Evolutionary conservation across 2,113 vertebrate genomes (phyloP).

Genomic region (Passer montanus): DNA sequence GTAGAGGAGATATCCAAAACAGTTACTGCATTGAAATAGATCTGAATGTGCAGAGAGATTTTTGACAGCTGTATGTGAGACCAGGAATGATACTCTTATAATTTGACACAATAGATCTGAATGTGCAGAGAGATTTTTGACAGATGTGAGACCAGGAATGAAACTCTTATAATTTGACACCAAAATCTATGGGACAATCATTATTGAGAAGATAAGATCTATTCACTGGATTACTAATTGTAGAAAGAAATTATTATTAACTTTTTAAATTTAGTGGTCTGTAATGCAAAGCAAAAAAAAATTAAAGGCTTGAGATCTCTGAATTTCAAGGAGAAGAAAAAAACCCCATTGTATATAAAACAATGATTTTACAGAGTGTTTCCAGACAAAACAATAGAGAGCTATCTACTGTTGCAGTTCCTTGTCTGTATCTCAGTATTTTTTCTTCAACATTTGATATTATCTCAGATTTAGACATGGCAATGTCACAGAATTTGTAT

Average conservation of each 20-base stretch:
- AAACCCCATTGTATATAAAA: neutral
- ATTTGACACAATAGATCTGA: neutral
- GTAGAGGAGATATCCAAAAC: neutral
- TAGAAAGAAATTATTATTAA: neutral
- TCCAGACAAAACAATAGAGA: neutral
- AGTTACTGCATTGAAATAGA: neutral
- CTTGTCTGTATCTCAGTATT: neutral
- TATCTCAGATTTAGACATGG: neutral
- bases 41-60: neutral
- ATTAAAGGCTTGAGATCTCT: neutral
- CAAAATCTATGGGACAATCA: neutral
- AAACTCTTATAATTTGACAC: neutral
- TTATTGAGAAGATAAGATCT: neutral
- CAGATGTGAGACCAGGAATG: neutral
- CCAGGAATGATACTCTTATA: neutral
- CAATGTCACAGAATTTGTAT: neutral
- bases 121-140: neutral
- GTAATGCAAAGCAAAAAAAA: neutral
- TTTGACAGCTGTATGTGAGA: neutral
- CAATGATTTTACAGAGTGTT: neutral
- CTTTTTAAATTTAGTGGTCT: neutral
- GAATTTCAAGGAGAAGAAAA: neutral
- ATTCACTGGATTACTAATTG: neutral
- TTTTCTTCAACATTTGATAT: neutral
- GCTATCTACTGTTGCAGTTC: neutral